A percentile compares a stretch with the other conserved stretches of the same genome.
Evolutionary conservation across 2,797 vertebrate genomes (phyloP).

Genomic region (Borostomias antarcticus): DNA sequence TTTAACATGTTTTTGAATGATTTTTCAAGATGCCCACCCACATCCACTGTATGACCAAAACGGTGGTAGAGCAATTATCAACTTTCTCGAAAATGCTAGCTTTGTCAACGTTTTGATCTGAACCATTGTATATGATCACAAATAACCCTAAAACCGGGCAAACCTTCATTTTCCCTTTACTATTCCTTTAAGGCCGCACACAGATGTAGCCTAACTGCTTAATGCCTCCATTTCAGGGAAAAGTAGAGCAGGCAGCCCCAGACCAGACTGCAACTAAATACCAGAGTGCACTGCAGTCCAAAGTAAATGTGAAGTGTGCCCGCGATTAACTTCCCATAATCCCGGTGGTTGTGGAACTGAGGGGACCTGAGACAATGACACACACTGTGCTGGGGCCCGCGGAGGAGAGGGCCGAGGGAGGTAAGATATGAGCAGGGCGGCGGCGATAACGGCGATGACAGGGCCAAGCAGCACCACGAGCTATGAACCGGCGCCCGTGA

Average conservation of each 20-base stretch:
- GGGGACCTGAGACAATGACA: neutral
- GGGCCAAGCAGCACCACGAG: conserved; percentile 2
- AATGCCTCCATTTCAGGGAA: neutral
- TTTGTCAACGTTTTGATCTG: too few species aligned
- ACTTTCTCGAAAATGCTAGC: too few species aligned
- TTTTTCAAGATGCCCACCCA: too few species aligned
- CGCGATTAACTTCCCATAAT: conserved; percentile 17
- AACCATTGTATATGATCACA: too few species aligned
- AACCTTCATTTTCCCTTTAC: too few species aligned
- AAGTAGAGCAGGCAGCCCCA: neutral
- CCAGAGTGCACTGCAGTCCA: neutral
- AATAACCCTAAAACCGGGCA: too few species aligned
- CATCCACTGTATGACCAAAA: too few species aligned
- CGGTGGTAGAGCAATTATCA: too few species aligned
- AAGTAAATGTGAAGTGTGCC: conserved; percentile 8
- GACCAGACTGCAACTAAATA: conserved; percentile 2
- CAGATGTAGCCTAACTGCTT: neutral
- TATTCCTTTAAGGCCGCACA: too few species aligned
- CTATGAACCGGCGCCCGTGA: neutral
- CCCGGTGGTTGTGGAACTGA: neutral
- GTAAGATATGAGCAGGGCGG: neutral
- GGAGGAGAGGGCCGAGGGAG: neutral
- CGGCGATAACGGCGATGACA: neutral
- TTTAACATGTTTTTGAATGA: too few species aligned
- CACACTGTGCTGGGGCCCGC: neutral